Conservation (phyloP, 2,797 vertebrate species). For the Babyrousa celebensis region DNA sequence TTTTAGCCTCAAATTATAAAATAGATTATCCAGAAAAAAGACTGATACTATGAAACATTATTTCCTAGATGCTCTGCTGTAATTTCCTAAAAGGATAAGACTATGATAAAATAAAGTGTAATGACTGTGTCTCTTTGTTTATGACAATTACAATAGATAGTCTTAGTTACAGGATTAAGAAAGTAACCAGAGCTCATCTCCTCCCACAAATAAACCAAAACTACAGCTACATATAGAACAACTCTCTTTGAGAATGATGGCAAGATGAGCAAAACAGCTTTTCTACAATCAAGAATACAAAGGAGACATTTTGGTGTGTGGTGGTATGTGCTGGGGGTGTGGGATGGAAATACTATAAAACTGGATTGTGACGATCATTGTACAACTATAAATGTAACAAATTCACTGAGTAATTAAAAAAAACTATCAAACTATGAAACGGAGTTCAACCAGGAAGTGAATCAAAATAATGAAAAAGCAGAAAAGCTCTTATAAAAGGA, state of each 20-base stretch:
- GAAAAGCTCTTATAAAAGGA: not conserved
- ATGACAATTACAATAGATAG: not conserved
- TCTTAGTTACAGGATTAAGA: not conserved
- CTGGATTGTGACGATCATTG: too few relatives aligned
- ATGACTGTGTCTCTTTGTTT: not conserved
- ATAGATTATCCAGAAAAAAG: not conserved
- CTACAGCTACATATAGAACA: not conserved
- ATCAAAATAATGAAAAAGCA: constrained; percentile 39
- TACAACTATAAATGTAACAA: too few relatives aligned
- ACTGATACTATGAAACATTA: not conserved
- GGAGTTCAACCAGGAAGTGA: not conserved
- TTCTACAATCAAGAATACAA: not conserved
- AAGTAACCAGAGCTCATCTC: not conserved
- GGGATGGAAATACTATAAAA: too few relatives aligned
- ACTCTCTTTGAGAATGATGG: not conserved
- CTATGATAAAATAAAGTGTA: not conserved
- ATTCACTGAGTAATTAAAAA: too few relatives aligned
- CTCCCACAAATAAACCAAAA: not conserved
- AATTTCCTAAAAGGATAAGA: not conserved
- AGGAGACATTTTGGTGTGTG: not conserved
- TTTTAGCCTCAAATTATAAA: constrained; percentile 32
- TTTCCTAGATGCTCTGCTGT: not conserved
- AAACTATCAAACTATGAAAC: not conserved
- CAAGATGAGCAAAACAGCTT: not conserved
- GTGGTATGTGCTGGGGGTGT: too few relatives aligned